phyloP scores from a whole-genome alignment of 2,113 vertebrate species.

The Otis tarda region DNA sequence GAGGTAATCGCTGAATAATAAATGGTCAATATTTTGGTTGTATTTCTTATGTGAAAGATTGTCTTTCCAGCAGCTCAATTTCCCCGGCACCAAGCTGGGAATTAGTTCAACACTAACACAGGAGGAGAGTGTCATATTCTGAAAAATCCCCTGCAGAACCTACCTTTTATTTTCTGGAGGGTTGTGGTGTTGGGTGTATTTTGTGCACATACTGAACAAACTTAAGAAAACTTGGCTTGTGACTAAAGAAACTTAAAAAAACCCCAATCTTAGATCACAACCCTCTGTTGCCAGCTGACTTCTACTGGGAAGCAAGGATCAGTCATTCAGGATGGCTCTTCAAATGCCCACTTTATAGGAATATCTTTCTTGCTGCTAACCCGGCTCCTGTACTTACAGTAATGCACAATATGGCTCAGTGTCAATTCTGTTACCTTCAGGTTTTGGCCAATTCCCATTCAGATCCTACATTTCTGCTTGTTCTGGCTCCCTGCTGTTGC shows the following conservation, averaged over 20 bases:
- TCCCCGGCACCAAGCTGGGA: slow-evolving; percentile 35
- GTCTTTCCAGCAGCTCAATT: slow-evolving; percentile 30
- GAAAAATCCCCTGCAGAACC: slow-evolving; percentile 18
- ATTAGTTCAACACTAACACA: slow-evolving; percentile 54
- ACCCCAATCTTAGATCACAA: neutral
- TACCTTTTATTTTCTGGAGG: neutral
- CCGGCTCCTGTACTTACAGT: neutral
- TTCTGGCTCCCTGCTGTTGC: neutral
- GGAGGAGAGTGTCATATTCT: neutral
- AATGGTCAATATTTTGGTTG: slow-evolving; percentile 37
- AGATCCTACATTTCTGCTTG: neutral
- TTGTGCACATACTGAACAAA: neutral
- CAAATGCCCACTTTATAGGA: neutral
- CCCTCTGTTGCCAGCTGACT: neutral
- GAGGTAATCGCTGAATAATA: slow-evolving; percentile 48
- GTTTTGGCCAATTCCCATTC: neutral
- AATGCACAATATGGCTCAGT: neutral
- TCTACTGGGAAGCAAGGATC: neutral
- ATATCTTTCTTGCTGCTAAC: neutral
- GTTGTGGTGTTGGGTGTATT: neutral
- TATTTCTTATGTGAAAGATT: slow-evolving; percentile 40
- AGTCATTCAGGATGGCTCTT: neutral
- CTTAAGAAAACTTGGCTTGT: neutral
- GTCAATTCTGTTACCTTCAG: neutral
- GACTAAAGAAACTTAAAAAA: neutral